Percentiles rank a stretch among this genome's conserved stretches.
These are phyloP conservation scores for Acronicta aceris DNA, from an alignment of 2,888 invertebrate species.

Conservation along the genomic window DNA sequence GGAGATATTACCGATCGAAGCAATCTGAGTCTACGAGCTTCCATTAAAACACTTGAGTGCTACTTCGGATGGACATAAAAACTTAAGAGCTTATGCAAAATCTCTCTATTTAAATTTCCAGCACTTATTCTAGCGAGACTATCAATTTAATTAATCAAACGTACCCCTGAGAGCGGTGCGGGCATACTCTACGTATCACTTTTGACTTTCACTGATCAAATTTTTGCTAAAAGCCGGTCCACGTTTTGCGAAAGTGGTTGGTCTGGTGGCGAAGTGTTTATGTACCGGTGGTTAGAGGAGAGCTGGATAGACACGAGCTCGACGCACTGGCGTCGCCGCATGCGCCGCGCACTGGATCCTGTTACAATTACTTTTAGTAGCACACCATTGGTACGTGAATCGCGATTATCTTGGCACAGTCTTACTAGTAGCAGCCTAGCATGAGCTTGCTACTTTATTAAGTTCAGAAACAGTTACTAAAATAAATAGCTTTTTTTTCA, in stretches of 20 bases:
- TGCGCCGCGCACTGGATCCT: conserved; percentile 52
- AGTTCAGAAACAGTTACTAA: too few species aligned
- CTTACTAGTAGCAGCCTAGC: neutral
- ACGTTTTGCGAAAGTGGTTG: conserved; percentile 86
- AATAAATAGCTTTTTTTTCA: too few species aligned
- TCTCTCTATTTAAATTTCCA: conserved; percentile 28
- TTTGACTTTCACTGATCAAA: conserved; percentile 88
- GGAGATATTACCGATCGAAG: conserved; percentile 22
- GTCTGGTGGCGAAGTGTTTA: conserved; percentile 71
- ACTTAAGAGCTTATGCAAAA: conserved; percentile 30
- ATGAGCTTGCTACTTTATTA: neutral
- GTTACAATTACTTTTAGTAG: conserved; percentile 62
- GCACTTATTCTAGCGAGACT: conserved; percentile 46
- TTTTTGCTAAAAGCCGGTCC: conserved; percentile 89
- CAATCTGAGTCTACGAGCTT: conserved; percentile 18
- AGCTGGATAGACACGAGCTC: conserved; percentile 65
- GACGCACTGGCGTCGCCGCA: conserved; percentile 56
- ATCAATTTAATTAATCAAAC: conserved; percentile 73
- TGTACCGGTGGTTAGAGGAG: conserved; percentile 63
- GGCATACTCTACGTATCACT: conserved; percentile 70
- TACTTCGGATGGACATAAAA: conserved; percentile 22
- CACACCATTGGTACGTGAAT: conserved; percentile 36
- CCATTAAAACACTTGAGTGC: conserved; percentile 26
- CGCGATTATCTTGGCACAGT: neutral
- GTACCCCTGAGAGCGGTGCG: conserved; percentile 67